A percentile compares a stretch with the other conserved stretches of the same genome.
Evolutionary conservation across 2,888 invertebrate genomes (phyloP).

Genomic region (Margaritifera margaritifera): DNA sequence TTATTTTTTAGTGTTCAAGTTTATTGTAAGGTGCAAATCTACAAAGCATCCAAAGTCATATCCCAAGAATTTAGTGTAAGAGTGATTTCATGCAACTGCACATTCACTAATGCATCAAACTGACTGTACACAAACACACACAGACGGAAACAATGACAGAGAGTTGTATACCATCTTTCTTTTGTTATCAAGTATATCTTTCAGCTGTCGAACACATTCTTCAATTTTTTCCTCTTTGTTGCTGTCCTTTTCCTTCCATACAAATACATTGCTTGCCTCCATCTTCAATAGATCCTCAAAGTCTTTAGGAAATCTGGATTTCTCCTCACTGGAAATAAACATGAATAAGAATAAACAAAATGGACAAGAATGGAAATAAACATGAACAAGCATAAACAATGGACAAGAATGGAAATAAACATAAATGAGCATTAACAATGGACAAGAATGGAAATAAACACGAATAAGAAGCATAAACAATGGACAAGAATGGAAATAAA

Average conservation of each 20-base stretch:
- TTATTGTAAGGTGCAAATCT: too few relatives aligned
- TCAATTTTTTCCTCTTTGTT: conserved; percentile 42
- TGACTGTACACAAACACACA: too few relatives aligned
- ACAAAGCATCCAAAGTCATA: too few relatives aligned
- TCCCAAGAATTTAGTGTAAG: too few relatives aligned
- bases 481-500: too few relatives aligned
- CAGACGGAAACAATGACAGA: too few relatives aligned
- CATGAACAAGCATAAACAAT: neutral
- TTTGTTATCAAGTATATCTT: conserved; percentile 40
- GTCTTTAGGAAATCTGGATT: conserved; percentile 32
- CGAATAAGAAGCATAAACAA: neutral
- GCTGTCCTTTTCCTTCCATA: conserved; percentile 50
- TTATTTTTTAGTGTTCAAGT: too few relatives aligned
- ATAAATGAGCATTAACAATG: neutral
- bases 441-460: too few relatives aligned
- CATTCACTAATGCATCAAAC: too few relatives aligned
- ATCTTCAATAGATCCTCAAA: conserved; percentile 50
- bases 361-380: neutral
- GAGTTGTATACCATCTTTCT: conserved; percentile 25
- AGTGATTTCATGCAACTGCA: too few relatives aligned
- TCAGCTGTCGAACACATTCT: conserved; percentile 49
- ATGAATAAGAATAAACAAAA: neutral
- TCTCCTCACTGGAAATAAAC: conserved; percentile 47
- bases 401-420: too few relatives aligned
- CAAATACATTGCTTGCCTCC: conserved; percentile 49